These are phyloP conservation scores for Tridacna crocea DNA, from an alignment of 2,888 invertebrate genomes.

Conservation along the genomic window DNA sequence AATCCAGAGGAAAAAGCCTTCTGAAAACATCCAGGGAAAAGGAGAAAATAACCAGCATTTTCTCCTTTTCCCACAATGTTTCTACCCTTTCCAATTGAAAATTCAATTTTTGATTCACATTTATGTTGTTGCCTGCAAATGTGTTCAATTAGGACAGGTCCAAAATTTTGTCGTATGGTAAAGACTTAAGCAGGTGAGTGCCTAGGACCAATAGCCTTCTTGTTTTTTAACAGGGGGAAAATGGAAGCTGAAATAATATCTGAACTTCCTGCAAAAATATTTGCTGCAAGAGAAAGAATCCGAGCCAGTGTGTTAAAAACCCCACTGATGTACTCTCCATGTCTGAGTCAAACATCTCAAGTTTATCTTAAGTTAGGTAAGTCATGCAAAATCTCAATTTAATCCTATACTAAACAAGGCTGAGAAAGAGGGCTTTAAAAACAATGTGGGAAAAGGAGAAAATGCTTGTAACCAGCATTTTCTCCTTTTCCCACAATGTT, in stretches of 20 bases:
- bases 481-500: background rate
- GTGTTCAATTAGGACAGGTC: too few species aligned
- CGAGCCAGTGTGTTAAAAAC: conserved; percentile 58
- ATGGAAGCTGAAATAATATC: background rate
- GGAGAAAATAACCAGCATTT: too few species aligned
- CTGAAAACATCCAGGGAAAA: too few species aligned
- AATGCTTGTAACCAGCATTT: background rate
- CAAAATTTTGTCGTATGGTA: background rate
- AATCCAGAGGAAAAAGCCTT: too few species aligned
- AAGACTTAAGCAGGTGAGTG: background rate
- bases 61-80: too few species aligned
- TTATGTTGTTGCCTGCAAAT: too few species aligned
- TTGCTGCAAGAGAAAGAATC: conserved; percentile 62
- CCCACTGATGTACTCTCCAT: conserved; percentile 64
- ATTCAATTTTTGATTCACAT: too few species aligned
- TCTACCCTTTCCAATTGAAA: background rate
- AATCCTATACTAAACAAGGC: background rate
- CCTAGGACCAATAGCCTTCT: too few species aligned
- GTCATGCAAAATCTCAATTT: background rate
- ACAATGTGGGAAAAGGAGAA: background rate
- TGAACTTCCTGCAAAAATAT: conserved; percentile 37
- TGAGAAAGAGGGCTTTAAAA: background rate
- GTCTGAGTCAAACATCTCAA: conserved; percentile 50
- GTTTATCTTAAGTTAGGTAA: conserved; percentile 72
- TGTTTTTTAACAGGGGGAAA: background rate